These are phyloP conservation scores for Oryctes rhinoceros DNA, from an alignment of 1,140 invertebrate genomes.

Conservation along the genomic window DNA sequence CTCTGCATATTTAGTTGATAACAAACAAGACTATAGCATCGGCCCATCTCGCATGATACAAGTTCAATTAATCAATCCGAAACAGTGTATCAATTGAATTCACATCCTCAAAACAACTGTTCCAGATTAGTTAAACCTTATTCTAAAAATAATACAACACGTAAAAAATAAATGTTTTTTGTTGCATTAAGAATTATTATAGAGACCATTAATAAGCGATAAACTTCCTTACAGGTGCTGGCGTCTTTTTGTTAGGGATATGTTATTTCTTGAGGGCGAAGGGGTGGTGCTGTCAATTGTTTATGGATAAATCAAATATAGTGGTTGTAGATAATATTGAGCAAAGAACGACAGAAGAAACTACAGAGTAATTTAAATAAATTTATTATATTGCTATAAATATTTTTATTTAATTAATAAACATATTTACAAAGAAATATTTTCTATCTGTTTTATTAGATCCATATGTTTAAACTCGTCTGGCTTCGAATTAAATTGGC, in stretches of 20 bases:
- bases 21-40: too few relatives aligned
- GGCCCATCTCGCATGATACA: too few relatives aligned
- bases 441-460: slow-evolving; percentile 82
- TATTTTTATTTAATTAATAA: slow-evolving; percentile 37
- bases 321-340: slow-evolving; percentile 22
- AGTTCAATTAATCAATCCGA: too few relatives aligned
- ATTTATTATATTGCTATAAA: slow-evolving; percentile 40
- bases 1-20: too few relatives aligned
- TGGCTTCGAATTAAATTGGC: slow-evolving; percentile 76
- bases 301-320: slow-evolving; percentile 40
- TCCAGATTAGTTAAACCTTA: too few relatives aligned
- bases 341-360: neutral
- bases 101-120: too few relatives aligned
- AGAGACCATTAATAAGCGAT: neutral
- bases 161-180: too few relatives aligned
- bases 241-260: slow-evolving; percentile 7
- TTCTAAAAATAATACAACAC: too few relatives aligned
- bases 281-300: slow-evolving; percentile 41
- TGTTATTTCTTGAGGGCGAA: slow-evolving; percentile 38
- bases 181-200: too few relatives aligned
- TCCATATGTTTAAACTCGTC: slow-evolving; percentile 85
- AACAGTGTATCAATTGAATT: too few relatives aligned
- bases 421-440: slow-evolving; percentile 55
- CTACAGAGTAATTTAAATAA: slow-evolving; percentile 22
- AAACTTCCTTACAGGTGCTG: slow-evolving; percentile 24